Evolutionary conservation across 1,140 invertebrate species (phyloP).

Genomic region (Homarus americanus): DNA sequence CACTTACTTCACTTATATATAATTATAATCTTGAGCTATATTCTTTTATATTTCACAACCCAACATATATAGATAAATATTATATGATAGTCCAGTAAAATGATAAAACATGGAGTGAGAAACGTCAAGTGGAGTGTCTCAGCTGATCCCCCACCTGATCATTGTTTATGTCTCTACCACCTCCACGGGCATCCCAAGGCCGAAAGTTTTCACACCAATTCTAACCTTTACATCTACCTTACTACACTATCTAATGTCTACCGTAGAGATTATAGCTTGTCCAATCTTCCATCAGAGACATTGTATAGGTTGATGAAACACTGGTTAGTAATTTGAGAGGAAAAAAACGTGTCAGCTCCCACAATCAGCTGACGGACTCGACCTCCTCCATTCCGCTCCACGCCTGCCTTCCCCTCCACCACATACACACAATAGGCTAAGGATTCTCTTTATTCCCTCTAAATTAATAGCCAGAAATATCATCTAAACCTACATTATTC

Average conservation of each 20-base stretch:
- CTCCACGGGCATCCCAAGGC: slow-evolving; percentile 28
- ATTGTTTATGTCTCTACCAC: slow-evolving; percentile 57
- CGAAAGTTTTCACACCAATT: slow-evolving; percentile 17
- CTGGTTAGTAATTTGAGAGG: background rate
- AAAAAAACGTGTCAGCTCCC: background rate
- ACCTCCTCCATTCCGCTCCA: slow-evolving; percentile 39
- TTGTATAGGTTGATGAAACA: background rate
- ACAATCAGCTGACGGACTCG: slow-evolving; percentile 26
- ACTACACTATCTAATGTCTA: background rate
- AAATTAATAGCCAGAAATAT: background rate
- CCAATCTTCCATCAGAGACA: background rate
- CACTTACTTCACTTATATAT: background rate
- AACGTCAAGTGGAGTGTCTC: slow-evolving; percentile 46
- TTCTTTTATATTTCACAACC: background rate
- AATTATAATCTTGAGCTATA: background rate
- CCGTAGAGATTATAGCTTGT: background rate
- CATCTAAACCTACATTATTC: background rate
- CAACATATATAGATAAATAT: too few relatives aligned
- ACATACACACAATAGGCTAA: background rate
- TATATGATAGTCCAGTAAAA: background rate
- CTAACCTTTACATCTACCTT: background rate
- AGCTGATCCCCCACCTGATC: slow-evolving; percentile 57
- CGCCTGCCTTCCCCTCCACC: slow-evolving; percentile 11
- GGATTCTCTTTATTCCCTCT: background rate
- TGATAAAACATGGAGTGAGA: background rate